Evolutionary conservation across 1,140 invertebrate genomes (phyloP), one percentile per base, ranked within the genome.

Genomic region (Zaprionus camerounensis): DNA sequence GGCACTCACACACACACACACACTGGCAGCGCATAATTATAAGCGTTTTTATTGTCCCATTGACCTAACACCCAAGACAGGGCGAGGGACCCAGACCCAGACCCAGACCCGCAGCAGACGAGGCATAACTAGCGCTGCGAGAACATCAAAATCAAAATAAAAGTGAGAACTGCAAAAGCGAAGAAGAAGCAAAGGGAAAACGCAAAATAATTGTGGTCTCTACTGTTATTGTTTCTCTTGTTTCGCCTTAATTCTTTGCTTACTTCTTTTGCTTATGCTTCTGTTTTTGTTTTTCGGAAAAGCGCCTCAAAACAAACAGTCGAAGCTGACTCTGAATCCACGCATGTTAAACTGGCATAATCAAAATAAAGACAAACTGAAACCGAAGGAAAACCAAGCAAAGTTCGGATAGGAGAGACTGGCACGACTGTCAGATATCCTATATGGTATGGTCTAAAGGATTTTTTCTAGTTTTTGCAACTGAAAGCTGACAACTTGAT

Each of bases 11-110:
- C 15, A 26, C 55, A 26, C 44, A 20, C 15, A n/a, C 12, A 38
- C 46, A 71, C 22, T 57, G 38, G 66, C 44, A 59, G 20, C 9
- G 20, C 51, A 58, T 72, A 70, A 56, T 71, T 67, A 69, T 76
- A 56, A 28, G 46, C 46, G 55, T 71, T 90, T 90, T 85, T 85
- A 91, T 80, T 91, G 82, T 91, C 86, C 80, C 86, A 91, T 91
- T 91, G 86, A 85, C 86, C 86, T 57, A 91, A 91, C 86, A 83
- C 71, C 80, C 77, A 91, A 82, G 65, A 73, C 64, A 78, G 57
- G 55, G 51, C 44, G 12, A 46, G 20, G 15, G 28, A 57, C 36
- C 20, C 15, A 62, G 49, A 61, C 56, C 34, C 34, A 59, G 46
- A 13, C 13, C 22, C 11, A 70, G 58, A 53, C 38, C 56, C 12